phyloP scores from a whole-genome alignment of 2,888 invertebrate genomes.

The Apoda limacodes region DNA sequence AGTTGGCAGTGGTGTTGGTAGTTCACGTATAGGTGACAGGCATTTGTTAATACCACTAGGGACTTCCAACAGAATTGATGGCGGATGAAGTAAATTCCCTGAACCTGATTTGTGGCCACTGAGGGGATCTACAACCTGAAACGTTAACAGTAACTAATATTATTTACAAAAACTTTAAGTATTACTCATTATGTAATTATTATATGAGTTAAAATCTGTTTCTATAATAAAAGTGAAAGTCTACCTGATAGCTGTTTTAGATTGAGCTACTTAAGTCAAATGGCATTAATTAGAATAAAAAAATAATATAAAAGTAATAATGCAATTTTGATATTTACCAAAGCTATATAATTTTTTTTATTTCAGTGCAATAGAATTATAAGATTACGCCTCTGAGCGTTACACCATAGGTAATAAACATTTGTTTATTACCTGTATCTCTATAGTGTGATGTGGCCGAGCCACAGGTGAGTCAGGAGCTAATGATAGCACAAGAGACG shows the following conservation, averaged over 20 bases:
- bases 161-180: no score
- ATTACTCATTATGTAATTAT: no score
- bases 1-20: conserved; percentile 79
- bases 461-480: conserved; percentile 74
- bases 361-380: no score
- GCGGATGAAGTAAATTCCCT: conserved; percentile 76
- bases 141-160: no score
- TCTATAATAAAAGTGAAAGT: no score
- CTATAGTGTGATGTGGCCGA: conserved; percentile 56
- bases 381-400: neutral
- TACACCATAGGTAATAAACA: neutral
- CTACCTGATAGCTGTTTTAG: no score
- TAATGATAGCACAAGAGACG: conserved; percentile 68
- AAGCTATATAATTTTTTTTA: no score
- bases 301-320: no score
- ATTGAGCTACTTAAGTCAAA: no score
- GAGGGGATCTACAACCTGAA: conserved; percentile 74
- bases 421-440: conserved; percentile 50
- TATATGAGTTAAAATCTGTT: no score
- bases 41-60: conserved; percentile 81
- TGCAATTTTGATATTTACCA: no score
- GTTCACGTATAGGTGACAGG: conserved; percentile 82
- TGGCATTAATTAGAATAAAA: no score
- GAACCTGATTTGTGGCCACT: conserved; percentile 73
- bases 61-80: conserved; percentile 82